Evolutionary conservation across 2,797 vertebrate species (phyloP), one percentile per base, ranked within the genome.

Genomic region (Tapirus indicus): DNA sequence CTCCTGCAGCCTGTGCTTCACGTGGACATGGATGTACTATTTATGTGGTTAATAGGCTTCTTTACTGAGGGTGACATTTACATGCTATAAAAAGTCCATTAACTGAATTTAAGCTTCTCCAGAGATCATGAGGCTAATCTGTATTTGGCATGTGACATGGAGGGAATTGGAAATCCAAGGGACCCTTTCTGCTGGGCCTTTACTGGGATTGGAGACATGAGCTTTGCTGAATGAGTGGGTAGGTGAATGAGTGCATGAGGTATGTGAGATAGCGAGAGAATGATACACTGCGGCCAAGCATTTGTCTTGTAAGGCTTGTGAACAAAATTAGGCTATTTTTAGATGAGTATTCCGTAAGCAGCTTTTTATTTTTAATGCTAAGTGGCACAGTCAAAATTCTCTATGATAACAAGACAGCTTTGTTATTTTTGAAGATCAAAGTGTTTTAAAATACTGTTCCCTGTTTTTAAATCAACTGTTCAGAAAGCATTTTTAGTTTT

Each of bases 1-100:
- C 23, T 58, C 32, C 29, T 32, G 2, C 9, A 41, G 47, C 47
- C 77, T 52, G 49, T 0, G 23, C 49, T 82, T 58, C 41, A 2
- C 0, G 0, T 29, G 62, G 86, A 49, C 6, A 1, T 1, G 27
- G 32, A 60, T 16, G 13, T 60, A 18, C 91, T 91, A 12, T 69
- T 97, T 77, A 83, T 60, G 84, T 82, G 32, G 52, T 95, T 89
- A 60, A 38, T 13, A 94, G 93, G 74, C 25, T 47, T 95, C 82
- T 88, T 87, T 69, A 87, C 68, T 0, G 47, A 95, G 69, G 80
- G 74, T 5, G 80, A 88, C n/a, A 3, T 89, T 96, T 91, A 94
- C 68, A 85, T 60, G 66, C 95, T 89, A 88, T 97, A 91, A 95
- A 98, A 97, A 97, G 78, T 93, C 97, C 94, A 92, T 93, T 96